Evolutionary conservation across 2,113 vertebrate genomes (phyloP), one percentile per base, ranked within the genome.

Genomic region (Caranx melampygus): DNA sequence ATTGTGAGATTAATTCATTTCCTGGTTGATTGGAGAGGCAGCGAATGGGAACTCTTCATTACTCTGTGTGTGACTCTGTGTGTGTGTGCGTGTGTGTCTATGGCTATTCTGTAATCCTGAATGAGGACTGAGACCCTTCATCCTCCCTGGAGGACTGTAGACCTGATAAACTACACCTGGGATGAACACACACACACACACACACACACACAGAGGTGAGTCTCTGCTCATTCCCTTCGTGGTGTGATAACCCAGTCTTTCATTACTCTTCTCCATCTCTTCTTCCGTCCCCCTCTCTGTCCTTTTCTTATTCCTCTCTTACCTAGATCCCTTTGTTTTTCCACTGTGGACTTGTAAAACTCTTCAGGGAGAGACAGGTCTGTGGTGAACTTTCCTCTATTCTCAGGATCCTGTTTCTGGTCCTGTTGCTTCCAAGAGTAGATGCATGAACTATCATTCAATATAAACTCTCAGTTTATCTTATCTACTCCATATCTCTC

Each of bases 1-100:
- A 95, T 93, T 94, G 92, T 89, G 85, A 93, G 92, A 94, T 94
- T 93, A 95, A 95, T 95, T 94, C 88, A 95, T 95, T 95, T 95
- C 90, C 87, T 95, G 94, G 93, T 93, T 95, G 94, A 95, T 94
- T 95, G 93, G 82, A 93, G 90, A 93, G 82, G 89, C 91, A 93
- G 80, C 72, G 80, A 89, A 94, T 88, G 83, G 93, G 88, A 95
- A 94, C 90, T 85, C 84, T 81, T 94, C 85, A 90, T 94, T 93
- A 94, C 89, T 87, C 68, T 70, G 81, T 71, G 83, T 80, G 86
- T 78, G 78, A 63, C 49, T 87, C 4, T 88, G 76, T 81, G 83
- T 84, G 87, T 80, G 68, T 76, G 81, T 72, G 75, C 60, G 51
- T 51, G 72, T 75, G 81, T 79, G 83, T 79, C 82, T 70, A 42